Evolutionary conservation across 2,113 vertebrate genomes (phyloP).

Genomic region (Hippoglossus stenolepis): DNA sequence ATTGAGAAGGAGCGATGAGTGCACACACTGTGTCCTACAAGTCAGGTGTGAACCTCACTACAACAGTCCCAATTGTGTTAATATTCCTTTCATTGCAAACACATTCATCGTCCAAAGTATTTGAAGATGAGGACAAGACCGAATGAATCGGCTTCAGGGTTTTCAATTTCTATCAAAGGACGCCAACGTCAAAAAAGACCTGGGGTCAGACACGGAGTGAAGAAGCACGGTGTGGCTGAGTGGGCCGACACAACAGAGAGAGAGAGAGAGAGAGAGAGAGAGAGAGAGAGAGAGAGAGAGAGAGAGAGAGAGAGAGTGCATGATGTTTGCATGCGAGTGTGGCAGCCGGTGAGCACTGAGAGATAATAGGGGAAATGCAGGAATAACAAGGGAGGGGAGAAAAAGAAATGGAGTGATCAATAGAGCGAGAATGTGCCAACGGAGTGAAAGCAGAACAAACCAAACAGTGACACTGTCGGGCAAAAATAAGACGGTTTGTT

Average conservation of each 20-base stretch:
- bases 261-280: background rate
- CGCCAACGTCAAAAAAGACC: conserved; percentile 1
- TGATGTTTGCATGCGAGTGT: background rate
- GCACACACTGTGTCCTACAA: background rate
- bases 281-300: background rate
- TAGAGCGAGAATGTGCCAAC: conserved; percentile 5
- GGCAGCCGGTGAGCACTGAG: background rate
- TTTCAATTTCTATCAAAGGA: conserved; percentile 35
- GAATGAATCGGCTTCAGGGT: conserved; percentile 24
- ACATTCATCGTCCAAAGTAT: conserved; percentile 15
- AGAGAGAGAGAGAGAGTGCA: background rate
- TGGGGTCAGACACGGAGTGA: conserved; percentile 21
- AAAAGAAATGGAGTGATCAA: conserved; percentile 25
- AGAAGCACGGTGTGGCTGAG: background rate
- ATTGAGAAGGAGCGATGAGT: background rate
- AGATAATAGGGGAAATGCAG: conserved; percentile 15
- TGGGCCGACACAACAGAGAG: conserved; percentile 10
- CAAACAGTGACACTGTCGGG: conserved; percentile 37
- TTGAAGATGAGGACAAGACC: background rate
- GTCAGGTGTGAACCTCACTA: background rate
- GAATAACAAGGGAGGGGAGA: background rate
- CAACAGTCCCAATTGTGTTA: background rate
- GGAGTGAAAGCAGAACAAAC: conserved; percentile 25
- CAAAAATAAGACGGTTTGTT: conserved; percentile 51
- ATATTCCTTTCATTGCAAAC: conserved; percentile 7